Evolutionary conservation across 2,113 vertebrate species (phyloP).

Genomic region (Barnardius zonarius): DNA sequence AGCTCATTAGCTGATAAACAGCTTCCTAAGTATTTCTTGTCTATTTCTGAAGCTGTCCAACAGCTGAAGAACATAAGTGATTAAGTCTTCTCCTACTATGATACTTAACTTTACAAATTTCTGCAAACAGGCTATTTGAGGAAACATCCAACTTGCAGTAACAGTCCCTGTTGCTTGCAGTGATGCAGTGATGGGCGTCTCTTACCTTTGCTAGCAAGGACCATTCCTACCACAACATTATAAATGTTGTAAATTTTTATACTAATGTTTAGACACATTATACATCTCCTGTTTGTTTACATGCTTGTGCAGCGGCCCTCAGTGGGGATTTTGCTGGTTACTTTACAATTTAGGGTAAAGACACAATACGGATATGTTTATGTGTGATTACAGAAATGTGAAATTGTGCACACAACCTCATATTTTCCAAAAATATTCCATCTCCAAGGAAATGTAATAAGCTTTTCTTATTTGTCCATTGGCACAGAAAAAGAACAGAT

Average conservation of each 20-base stretch:
- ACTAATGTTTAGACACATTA: not conserved
- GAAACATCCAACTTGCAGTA: not conserved
- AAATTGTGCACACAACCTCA: not conserved
- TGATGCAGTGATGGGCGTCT: not conserved
- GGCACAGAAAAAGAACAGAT: not conserved
- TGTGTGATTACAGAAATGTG: not conserved
- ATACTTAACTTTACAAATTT: not conserved
- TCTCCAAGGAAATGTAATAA: not conserved
- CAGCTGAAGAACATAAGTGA: not conserved
- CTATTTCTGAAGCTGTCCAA: not conserved
- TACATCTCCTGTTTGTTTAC: not conserved
- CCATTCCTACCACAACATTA: not conserved
- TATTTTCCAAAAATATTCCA: not conserved
- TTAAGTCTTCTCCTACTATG: not conserved
- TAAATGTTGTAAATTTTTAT: not conserved
- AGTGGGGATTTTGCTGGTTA: not conserved
- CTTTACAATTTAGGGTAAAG: not conserved
- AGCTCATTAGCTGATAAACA: not conserved
- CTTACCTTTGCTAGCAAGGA: not conserved
- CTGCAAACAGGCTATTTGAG: not conserved
- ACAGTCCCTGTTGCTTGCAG: not conserved
- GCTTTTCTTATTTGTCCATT: not conserved
- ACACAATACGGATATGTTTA: not conserved
- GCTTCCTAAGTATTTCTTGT: not conserved
- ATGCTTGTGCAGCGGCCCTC: not conserved